phyloP scores from a whole-genome alignment of 2,888 invertebrate genomes.

The Agrochola macilenta region DNA sequence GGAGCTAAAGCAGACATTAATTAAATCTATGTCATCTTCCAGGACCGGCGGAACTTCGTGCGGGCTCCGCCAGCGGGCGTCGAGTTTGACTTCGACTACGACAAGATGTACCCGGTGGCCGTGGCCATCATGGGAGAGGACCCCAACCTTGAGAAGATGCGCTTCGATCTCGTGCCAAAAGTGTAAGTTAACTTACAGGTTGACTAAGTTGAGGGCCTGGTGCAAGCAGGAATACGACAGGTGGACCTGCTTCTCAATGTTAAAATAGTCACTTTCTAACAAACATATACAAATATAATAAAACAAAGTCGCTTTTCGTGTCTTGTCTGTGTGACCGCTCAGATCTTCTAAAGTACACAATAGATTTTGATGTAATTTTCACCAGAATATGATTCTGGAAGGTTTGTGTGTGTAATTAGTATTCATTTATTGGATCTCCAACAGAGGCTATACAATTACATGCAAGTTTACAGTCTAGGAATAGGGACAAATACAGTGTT shows the following conservation, averaged over 20 bases:
- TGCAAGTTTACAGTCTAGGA: no score
- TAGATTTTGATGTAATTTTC: no score
- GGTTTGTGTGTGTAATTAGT: not conserved
- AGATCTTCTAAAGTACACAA: no score
- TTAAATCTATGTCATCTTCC: constrained; percentile 47
- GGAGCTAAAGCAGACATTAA: not conserved
- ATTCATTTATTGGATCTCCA: no score
- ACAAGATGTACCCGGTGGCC: constrained; percentile 97
- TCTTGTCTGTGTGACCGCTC: no score
- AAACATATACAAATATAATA: not conserved
- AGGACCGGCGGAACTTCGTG: constrained; percentile 99
- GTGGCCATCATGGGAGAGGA: constrained; percentile 98
- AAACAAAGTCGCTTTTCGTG: no score
- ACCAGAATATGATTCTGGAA: no score
- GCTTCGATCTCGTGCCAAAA: constrained; percentile 99
- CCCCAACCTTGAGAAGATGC: constrained; percentile 98
- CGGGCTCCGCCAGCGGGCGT: constrained; percentile 99
- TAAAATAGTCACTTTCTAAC: not conserved
- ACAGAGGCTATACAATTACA: no score
- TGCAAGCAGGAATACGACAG: not conserved
- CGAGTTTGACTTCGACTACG: constrained; percentile 98
- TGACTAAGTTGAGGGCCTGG: no score
- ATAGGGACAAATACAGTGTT: no score
- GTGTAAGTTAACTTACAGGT: constrained; percentile 92
- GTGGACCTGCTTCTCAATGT: not conserved